Evolutionary conservation across 1,140 invertebrate species (phyloP), one percentile per base, ranked within the genome.

Genomic region (Heliconius congener): DNA sequence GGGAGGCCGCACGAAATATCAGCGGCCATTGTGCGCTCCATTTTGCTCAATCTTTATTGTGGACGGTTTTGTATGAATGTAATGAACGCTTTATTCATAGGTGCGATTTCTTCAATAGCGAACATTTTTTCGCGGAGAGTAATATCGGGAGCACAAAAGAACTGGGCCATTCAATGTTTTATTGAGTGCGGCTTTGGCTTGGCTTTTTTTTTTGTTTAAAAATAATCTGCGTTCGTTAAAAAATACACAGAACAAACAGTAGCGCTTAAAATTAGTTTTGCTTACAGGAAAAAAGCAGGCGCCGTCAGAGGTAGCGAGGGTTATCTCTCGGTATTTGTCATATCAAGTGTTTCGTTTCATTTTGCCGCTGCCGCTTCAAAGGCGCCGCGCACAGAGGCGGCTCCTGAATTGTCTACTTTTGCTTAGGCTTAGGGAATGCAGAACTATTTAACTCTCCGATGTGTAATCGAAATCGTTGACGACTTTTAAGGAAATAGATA

Each of bases 241-340:
- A 66, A 66, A 81, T 81, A 77, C 42, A 52, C 42, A 23, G 55
- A 34, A 73, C 42, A 80, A 80, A 71, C 42, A 72, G 71, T 39
- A 42, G 74, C 79, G 52, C 76, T 76, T 81, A 85, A 87, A 90
- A 87, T 90, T 88, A 90, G 86, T 86, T 86, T 30, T 85, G 77
- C 83, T 83, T 85, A 85, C 85, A 81, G 79, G 83, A 80, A 84
- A 91, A 91, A 89, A 92, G 82, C 80, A 85, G 87, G 88, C 90
- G 89, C 90, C 91, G 80, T 79, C 76, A 74, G 76, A 72, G 77
- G 80, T 79, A 84, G 82, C 83, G 76, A 76, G 78, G 71, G 88
- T 90, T 93, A 94, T 94, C 91, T 93, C 78, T 85, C 80, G 90
- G 92, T 93, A 93, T 93, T 93, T 94, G 90, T 94, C 90, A 88